Conservation (phyloP, 2,888 invertebrate species). For the Rhorus exstirpatorius region DNA sequence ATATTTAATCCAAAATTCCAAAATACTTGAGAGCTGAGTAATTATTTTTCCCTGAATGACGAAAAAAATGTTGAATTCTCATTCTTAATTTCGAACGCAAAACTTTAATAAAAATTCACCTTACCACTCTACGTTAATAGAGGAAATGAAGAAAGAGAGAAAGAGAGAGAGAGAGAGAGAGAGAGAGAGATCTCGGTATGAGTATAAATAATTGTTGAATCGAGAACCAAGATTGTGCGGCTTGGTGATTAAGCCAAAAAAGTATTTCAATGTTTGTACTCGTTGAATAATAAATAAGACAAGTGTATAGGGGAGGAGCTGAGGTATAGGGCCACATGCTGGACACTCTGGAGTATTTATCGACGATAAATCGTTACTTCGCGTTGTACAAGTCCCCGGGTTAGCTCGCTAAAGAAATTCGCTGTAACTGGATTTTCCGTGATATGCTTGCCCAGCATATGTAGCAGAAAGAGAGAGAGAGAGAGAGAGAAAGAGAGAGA, state of each 20-base stretch:
- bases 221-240: conserved; percentile 4
- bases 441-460: conserved; percentile 29
- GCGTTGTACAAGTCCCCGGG: neutral
- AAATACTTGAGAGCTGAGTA: neutral
- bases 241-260: conserved; percentile 15
- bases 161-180: neutral
- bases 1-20: no score
- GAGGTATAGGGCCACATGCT: conserved; percentile 63
- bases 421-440: conserved; percentile 57
- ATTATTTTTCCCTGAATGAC: neutral
- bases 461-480: neutral
- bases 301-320: conserved; percentile 7
- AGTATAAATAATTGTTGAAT: conserved; percentile 30
- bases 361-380: conserved; percentile 56
- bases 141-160: conserved; percentile 4
- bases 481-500: conserved; percentile 4
- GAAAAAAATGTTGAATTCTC: no score
- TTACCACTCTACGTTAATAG: neutral
- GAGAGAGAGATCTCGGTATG: neutral
- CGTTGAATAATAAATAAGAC: conserved; percentile 43
- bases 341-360: conserved; percentile 51
- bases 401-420: conserved; percentile 53
- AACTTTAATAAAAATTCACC: conserved; percentile 15
- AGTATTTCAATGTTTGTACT: neutral
- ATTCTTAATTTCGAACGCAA: no score